phyloP scores from a whole-genome alignment of 2,113 vertebrate genomes.

The Edolisoma coerulescens region DNA sequence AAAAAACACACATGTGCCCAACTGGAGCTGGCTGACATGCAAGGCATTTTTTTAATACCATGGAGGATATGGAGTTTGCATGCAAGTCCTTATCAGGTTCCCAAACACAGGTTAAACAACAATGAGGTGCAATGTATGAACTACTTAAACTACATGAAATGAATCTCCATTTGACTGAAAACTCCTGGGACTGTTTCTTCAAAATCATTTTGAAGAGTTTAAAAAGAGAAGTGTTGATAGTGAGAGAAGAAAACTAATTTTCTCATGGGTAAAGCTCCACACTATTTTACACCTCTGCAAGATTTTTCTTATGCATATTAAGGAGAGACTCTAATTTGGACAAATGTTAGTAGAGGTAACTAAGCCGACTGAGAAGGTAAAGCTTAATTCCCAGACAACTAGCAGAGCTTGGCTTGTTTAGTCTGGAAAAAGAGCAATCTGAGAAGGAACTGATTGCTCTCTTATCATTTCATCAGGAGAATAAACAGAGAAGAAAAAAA shows the following conservation, averaged over 20 bases:
- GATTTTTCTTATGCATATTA: background rate
- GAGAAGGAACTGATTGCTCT: background rate
- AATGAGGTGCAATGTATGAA: background rate
- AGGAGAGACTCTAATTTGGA: background rate
- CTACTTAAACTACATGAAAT: background rate
- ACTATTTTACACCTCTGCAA: background rate
- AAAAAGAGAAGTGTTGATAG: background rate
- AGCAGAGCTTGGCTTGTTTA: background rate
- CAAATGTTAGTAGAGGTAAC: fast-evolving
- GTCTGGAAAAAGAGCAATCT: background rate
- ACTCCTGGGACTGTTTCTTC: background rate
- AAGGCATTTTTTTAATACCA: background rate
- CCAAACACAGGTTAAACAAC: background rate
- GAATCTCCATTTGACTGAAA: background rate
- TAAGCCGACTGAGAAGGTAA: background rate
- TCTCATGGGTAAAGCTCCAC: background rate
- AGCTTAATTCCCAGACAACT: background rate
- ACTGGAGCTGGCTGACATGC: background rate
- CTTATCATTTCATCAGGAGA: background rate
- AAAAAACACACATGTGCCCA: background rate
- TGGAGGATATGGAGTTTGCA: background rate
- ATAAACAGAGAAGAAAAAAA: background rate
- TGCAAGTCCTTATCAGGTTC: background rate
- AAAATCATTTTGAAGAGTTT: background rate
- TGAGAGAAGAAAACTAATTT: background rate